Conservation (phyloP, 1,140 invertebrate genomes). For the Choristoneura fumiferana region DNA sequence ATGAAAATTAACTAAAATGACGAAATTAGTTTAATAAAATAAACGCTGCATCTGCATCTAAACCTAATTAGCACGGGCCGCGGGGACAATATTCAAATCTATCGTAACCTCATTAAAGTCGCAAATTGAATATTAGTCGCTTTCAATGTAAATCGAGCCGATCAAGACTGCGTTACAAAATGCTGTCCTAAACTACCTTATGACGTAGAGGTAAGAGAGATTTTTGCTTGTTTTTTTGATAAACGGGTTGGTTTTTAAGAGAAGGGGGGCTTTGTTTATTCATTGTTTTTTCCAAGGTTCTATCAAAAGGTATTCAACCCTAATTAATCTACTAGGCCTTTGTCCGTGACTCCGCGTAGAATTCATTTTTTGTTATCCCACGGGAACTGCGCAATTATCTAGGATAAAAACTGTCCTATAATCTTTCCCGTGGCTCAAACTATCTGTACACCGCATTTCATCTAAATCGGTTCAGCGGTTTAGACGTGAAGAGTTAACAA, state of each 20-base stretch:
- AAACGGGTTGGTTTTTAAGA: background rate
- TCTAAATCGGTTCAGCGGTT: too few relatives aligned
- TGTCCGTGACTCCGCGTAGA: too few relatives aligned
- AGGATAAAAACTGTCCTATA: too few relatives aligned
- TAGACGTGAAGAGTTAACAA: too few relatives aligned
- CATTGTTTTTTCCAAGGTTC: background rate
- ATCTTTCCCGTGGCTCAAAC: too few relatives aligned
- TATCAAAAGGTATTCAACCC: background rate
- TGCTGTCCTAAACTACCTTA: background rate
- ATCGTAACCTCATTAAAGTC: slow-evolving; percentile 5
- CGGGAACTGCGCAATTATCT: too few relatives aligned
- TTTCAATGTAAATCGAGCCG: slow-evolving; percentile 15
- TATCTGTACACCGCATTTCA: too few relatives aligned
- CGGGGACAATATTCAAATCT: background rate
- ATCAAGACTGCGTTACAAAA: background rate
- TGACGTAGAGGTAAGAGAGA: background rate
- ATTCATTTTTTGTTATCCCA: too few relatives aligned
- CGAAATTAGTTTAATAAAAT: background rate
- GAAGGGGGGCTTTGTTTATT: background rate
- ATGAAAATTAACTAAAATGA: too few relatives aligned
- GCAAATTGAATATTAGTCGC: slow-evolving; percentile 4
- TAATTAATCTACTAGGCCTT: too few relatives aligned
- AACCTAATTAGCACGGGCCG: background rate
- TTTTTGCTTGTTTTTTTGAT: background rate
- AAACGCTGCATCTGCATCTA: slow-evolving; percentile 12